phyloP scores from a whole-genome alignment of 1,140 invertebrate genomes.

The Ridgeia piscesae region DNA sequence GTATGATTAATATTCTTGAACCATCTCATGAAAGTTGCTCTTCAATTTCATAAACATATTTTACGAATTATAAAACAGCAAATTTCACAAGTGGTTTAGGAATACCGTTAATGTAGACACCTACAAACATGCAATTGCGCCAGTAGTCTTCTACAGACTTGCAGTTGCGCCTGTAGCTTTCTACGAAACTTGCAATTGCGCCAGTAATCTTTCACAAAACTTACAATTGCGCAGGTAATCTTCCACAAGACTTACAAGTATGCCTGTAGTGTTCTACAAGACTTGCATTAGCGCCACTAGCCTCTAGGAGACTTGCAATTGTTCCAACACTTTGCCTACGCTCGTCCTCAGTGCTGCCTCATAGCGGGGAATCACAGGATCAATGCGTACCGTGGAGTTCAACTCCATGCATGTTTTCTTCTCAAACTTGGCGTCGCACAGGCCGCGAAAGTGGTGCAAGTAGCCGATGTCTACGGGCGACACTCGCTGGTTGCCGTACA shows the following conservation, averaged over 20 bases:
- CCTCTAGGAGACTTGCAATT: slow-evolving; percentile 4
- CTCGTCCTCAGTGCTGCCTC: background rate
- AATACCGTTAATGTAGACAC: background rate
- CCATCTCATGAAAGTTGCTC: background rate
- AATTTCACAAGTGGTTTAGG: background rate
- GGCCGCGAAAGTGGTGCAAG: slow-evolving; percentile 13
- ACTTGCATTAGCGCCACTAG: background rate
- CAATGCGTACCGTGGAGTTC: background rate
- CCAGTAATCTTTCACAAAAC: background rate
- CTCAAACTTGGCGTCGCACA: slow-evolving; percentile 2
- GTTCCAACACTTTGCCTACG: slow-evolving; percentile 7
- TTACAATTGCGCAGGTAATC: background rate
- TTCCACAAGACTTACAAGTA: background rate
- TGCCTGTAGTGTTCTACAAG: too few species aligned
- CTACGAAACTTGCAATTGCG: background rate
- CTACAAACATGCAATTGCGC: background rate
- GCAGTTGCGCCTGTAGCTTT: background rate
- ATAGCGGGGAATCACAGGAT: slow-evolving; percentile 2
- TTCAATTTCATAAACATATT: background rate
- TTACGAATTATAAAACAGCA: background rate
- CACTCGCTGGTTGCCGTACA: background rate
- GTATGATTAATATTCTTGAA: background rate
- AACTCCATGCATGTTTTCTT: background rate
- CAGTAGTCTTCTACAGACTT: background rate
- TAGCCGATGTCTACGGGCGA: background rate